Evolutionary conservation across 2,888 invertebrate genomes (phyloP).

Genomic region (Drosophila neotestacea): DNA sequence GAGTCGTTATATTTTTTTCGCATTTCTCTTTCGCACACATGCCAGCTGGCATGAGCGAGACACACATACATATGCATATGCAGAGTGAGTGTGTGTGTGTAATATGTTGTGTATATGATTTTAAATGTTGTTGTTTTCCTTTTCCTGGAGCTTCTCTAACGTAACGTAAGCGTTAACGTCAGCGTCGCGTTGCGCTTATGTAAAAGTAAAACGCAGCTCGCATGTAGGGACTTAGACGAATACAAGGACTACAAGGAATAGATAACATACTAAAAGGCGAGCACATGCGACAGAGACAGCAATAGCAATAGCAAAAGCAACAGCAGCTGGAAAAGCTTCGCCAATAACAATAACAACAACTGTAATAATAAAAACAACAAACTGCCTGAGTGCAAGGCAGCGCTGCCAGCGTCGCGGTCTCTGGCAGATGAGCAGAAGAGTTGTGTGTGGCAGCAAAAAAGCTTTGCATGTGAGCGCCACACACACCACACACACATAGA

Average conservation of each 20-base stretch:
- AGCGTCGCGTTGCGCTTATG: constrained; percentile 40
- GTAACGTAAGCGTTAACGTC: constrained; percentile 17
- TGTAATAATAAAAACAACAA: constrained; percentile 35
- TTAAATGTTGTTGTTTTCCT: constrained; percentile 39
- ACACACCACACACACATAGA: constrained; percentile 33
- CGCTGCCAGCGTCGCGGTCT: constrained; percentile 52
- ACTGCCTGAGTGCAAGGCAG: constrained; percentile 44
- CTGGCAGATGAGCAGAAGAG: constrained; percentile 70
- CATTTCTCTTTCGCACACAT: constrained; percentile 71
- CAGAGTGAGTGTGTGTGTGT: constrained; percentile 51
- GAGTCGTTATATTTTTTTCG: constrained; percentile 64
- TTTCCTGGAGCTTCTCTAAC: constrained; percentile 50
- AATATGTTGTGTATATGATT: constrained; percentile 80
- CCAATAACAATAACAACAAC: constrained; percentile 40
- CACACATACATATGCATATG: constrained; percentile 56
- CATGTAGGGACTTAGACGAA: constrained; percentile 64
- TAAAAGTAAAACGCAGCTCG: constrained; percentile 64
- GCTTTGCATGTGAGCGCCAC: constrained; percentile 66
- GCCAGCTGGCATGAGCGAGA: constrained; percentile 65
- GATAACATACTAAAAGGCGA: constrained; percentile 79
- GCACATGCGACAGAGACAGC: constrained; percentile 74
- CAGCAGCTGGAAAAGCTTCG: constrained; percentile 61
- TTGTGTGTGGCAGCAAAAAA: constrained; percentile 45
- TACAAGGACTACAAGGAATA: constrained; percentile 55
- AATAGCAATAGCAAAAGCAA: constrained; percentile 49